Evolutionary conservation across 2,888 invertebrate genomes (phyloP).

Genomic region (Gandaritis pyraliata): DNA sequence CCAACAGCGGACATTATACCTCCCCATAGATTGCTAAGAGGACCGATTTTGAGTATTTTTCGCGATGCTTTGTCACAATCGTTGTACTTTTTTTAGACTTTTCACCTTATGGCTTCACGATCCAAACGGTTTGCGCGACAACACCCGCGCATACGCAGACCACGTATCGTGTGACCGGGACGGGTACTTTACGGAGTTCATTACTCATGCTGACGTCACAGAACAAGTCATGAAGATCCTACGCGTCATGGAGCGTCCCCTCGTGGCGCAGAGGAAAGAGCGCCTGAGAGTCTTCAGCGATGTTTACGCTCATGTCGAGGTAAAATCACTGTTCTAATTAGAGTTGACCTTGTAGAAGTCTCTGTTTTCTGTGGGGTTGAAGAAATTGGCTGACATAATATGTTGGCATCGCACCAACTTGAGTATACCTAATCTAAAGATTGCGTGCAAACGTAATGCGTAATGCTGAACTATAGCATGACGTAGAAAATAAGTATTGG

Average conservation of each 20-base stretch:
- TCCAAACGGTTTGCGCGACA: constrained; percentile 66
- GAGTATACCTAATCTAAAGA: too few relatives aligned
- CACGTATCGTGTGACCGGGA: constrained; percentile 67
- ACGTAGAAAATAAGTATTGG: too few relatives aligned
- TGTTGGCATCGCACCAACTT: too few relatives aligned
- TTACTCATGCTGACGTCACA: constrained; percentile 70
- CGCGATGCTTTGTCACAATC: too few relatives aligned
- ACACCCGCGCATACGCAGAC: constrained; percentile 60
- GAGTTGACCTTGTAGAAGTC: too few relatives aligned
- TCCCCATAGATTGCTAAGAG: too few relatives aligned
- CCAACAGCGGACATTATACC: too few relatives aligned
- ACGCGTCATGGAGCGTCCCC: constrained; percentile 69
- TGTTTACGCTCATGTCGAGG: constrained; percentile 75
- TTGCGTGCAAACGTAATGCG: too few relatives aligned
- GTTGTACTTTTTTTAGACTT: constrained; percentile 48
- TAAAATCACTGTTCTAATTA: constrained; percentile 31
- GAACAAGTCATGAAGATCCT: constrained; percentile 71
- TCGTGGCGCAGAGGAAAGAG: constrained; percentile 66
- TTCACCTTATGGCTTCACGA: constrained; percentile 78
- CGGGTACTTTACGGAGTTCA: constrained; percentile 71
- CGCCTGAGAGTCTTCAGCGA: constrained; percentile 69
- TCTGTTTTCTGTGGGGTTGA: too few relatives aligned
- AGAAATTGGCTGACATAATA: too few relatives aligned
- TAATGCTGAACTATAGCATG: too few relatives aligned
- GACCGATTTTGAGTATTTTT: too few relatives aligned